Base-by-base conservation (phyloP, 2,797 vertebrate species). In the Macropodus opercularis region DNA sequence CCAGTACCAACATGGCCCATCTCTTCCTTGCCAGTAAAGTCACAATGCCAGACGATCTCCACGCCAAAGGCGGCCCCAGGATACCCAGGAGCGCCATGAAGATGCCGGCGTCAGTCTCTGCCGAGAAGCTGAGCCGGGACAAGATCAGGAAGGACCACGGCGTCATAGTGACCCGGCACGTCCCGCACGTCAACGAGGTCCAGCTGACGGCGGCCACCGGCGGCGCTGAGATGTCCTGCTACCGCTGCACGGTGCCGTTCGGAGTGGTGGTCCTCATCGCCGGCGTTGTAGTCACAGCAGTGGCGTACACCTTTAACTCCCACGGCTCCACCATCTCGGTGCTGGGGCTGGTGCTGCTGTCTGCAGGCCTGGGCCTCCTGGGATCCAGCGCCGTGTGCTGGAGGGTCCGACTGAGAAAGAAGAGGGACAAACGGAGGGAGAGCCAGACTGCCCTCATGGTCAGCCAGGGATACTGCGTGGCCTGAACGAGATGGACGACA, bases 301-400 rank as follows among this genome's bases (percentile, higher is more conserved):
- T 96, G 76, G 96, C 96, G 0, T 98, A 96, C 83, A 93, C 91
- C 79, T 97, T 96, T 85, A 96, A 95, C 77, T 93, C 95, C 27
- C 95, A 97, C 0, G 94, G 95, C 12, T 96, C 95, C 17, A 92
- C 92, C 80, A 97, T 98, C 90, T 95, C 95, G 0, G 91, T 96
- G 55, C 87, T 98, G 11, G 96, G 96, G 6, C 91, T 98, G 80
- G 91, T 93, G 55, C 87, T 98, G 43, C 87, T 98, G 57, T 93
- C 88, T 0, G 85, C 84, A 0, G 96, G 94, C 74, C 88, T 96
- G 4, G 84, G 94, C 24, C 80, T 97, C 80, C 86, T 97, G 71
- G 91, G 90, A 8, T 93, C 92, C 58, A 96, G 95, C 0, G 89
- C 87, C 0, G 22, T 94, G 65, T 95, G 94, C 91, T 96, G 95